Evolutionary conservation across 2,797 vertebrate genomes (phyloP).

Genomic region (Mormyrops boulengeri): DNA sequence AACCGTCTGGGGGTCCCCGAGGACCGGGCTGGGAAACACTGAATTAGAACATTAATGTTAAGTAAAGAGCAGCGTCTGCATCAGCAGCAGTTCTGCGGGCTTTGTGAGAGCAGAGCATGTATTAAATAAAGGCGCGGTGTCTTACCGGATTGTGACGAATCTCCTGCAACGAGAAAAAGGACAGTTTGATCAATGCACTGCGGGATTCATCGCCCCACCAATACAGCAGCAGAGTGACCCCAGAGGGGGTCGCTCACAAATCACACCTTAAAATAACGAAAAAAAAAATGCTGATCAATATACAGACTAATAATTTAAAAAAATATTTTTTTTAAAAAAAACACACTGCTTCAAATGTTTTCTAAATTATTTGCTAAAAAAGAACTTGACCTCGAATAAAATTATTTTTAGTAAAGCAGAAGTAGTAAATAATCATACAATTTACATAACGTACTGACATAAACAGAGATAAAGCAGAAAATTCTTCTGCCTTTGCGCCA

Average conservation of each 20-base stretch:
- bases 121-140: not conserved
- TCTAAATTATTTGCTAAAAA: not conserved
- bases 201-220: not conserved
- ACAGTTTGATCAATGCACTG: slow-evolving; percentile 12
- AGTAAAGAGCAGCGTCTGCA: not conserved
- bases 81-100: not conserved
- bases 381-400: not conserved
- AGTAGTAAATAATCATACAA: not conserved
- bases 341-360: not conserved
- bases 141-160: slow-evolving; percentile 26
- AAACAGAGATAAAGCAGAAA: not conserved
- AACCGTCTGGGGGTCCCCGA: not conserved
- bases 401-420: not conserved
- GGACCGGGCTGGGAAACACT: not conserved
- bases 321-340: not conserved
- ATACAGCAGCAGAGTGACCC: not conserved
- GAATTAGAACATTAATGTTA: not conserved
- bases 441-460: not conserved
- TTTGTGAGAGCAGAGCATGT: not conserved
- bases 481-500: not conserved
- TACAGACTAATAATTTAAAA: not conserved
- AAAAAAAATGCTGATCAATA: not conserved
- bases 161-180: slow-evolving; percentile 26
- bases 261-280: not conserved
- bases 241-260: not conserved